Base-by-base conservation (phyloP, 2,888 invertebrate species). In the Netelia inedita region DNA sequence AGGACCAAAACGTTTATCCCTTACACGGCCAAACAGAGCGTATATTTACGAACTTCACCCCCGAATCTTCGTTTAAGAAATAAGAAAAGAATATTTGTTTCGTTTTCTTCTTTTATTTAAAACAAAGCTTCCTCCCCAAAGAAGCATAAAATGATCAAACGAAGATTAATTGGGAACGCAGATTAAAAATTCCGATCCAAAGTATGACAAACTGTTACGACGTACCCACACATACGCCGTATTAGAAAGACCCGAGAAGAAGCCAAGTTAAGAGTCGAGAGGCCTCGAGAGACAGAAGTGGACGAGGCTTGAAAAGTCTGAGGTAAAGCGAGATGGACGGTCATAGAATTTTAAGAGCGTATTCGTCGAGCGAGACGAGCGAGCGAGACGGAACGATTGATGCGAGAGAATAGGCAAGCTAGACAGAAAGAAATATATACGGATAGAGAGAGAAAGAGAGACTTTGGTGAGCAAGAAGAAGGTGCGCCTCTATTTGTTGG, bases 401-500 rank as follows among this genome's bases (percentile, higher is more conserved):
- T 19, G 16, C 35, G 55, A 65, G 5, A 19, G 35, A 55, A 43
- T 66, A 55, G 21, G 21, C 9, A 35, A 6, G 21, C 19, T n/a
- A 6, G 28, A 68, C 41, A 46, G 41, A 69, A 55, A 57, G 8
- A 41, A 61, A 61, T 8, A 61, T 50, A 19, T 19, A 59, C 46
- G 28, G 3, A 63, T 46, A 46, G 71, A 59, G 28, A 14, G 50
- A 63, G 61, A 46, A 75, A 59, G 28, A 14, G 50, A 59, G 19
- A n/a, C 53, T 57, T 53, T 46, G 53, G 41, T 46, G 43, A 43
- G 65, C 46, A 63, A 73, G 61, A 79, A 63, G 73, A 81, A 84
- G 84, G 81, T 73, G 80, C 63, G 81, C 69, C 81, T 80, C 61
- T 73, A 76, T 80, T 76, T 73, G 73, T 57, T 21, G 46, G 63